Base-by-base conservation (phyloP, 2,888 invertebrate species). In the Lasiommata megera region DNA sequence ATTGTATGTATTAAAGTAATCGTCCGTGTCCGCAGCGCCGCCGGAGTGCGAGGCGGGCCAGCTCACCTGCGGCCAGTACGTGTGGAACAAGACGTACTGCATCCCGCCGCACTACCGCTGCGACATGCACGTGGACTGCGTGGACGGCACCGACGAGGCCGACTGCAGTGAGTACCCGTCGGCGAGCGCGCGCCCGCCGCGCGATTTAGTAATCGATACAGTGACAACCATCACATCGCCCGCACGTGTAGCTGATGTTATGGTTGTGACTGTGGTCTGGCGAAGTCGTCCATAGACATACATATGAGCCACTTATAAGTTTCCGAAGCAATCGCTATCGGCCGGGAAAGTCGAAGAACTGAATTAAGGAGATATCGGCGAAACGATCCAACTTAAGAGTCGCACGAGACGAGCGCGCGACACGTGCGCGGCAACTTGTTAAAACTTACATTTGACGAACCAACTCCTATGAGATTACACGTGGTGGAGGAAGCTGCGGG, bases 71-170 rank as follows among this genome's bases (percentile, higher is more conserved):
- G 95, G 95, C 52, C 96, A 97, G 88, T 98, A 98, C 91, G 95
- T 96, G 72, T 98, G 96, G 93, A 98, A 98, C 92, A 96, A 96
- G 90, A 97, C 98, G 29, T 98, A 97, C 87, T 98, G 98, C 87
- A 95, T 98, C 79, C 97, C 98, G 60, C 95, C 96, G 63, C 96
- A 98, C 91, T 95, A 96, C 88, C 94, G 96, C 84, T 98, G 98
- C 91, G 98, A 98, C 92, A 97, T 96, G 94, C 95, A 95, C 67
- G 96, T 97, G 34, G 98, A 98, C 91, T 99, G 99, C 83, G 95
- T 97, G 62, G 98, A 98, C 82, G 97, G 97, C 66, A 96, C 97
- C 36, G 99, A 99, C 85, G 98, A 99, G 89, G 96, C 95, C 9
- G 96, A 96, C 81, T 99, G 98, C 93, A 96, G 98, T 98, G 91